Base-by-base conservation (phyloP, 37 sponge, comb jelly and placozoan species). In the Cliona cf. orientalis region DNA sequence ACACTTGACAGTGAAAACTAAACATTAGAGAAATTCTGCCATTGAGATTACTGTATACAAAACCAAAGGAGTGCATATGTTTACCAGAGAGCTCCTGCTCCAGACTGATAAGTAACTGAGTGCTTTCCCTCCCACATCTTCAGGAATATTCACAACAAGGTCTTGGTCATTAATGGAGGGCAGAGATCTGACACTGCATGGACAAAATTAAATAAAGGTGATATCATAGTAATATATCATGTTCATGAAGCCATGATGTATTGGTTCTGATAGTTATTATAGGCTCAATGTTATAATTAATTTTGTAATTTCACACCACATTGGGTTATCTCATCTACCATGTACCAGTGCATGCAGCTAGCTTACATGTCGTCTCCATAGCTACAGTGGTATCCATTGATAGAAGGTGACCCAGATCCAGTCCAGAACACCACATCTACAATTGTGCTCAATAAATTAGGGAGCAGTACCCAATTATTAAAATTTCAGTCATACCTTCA, bases 291-390 rank as follows among this genome's bases (percentile, higher is more conserved):
- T n/a, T n/a, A n/a, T n/a, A n/a, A n/a, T n/a, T n/a, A n/a, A n/a
- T n/a, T n/a, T n/a, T n/a, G n/a, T 49, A 49, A 9, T 49, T 19
- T 49, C 53, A 49, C 53, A 49, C 9, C 53, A 49, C 53, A 49
- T 19, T 9, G 9, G 53, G 53, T 9, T 14, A 9, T 49, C 53
- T n/a, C n/a, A n/a, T n/a, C n/a, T n/a, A n/a, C n/a, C n/a, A n/a
- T n/a, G n/a, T n/a, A n/a, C n/a, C n/a, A 53, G 56, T 19, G 12
- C 56, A 53, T 12, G 12, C 17, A 12, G 12, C 17, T 19, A 29
- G 32, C 65, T 63, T 63, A 63, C 65, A 63, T 63, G 32, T 21
- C 22, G 65, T 63, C 65, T n/a, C 65, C 32, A 63, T 63, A 63
- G 22, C 25, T 9, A 63, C 31, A 12, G 5, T 40, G 69, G 9